Evolutionary conservation across 2,113 vertebrate species (phyloP).

Genomic region (Dicentrarchus labrax): DNA sequence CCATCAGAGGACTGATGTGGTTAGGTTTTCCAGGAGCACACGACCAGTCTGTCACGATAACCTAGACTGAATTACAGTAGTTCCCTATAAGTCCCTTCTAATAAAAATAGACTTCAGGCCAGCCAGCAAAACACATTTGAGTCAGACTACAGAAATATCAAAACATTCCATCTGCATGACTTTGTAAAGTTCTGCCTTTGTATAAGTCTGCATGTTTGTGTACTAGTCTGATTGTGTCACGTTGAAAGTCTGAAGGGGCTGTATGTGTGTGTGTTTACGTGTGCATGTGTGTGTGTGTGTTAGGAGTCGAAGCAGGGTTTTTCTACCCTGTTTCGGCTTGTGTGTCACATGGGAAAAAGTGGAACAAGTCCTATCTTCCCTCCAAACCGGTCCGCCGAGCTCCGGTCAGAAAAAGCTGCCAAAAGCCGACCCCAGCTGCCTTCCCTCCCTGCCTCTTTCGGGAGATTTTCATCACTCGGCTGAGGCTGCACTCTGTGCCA

Average conservation of each 20-base stretch:
- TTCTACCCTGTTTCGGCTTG: conserved; percentile 55
- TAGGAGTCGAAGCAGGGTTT: conserved; percentile 27
- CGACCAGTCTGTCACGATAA: conserved; percentile 12
- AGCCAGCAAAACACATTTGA: conserved; percentile 34
- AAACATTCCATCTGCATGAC: conserved; percentile 83
- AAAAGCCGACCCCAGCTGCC: conserved; percentile 71
- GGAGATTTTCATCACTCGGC: conserved; percentile 51
- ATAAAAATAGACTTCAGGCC: conserved; percentile 49
- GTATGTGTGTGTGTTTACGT: conserved; percentile 31
- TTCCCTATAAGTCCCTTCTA: conserved; percentile 37
- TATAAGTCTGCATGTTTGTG: conserved; percentile 76
- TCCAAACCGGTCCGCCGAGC: conserved; percentile 4
- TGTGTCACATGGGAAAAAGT: conserved; percentile 56
- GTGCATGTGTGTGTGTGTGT: conserved; percentile 35
- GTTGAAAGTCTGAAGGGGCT: conserved; percentile 39
- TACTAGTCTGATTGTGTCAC: conserved; percentile 58
- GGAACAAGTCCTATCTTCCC: conserved; percentile 22
- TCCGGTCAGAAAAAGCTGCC: conserved; percentile 66
- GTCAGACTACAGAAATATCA: conserved; percentile 56
- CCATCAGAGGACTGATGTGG: conserved; percentile 9
- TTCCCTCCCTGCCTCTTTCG: conserved; percentile 66
- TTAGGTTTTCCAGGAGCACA: conserved; percentile 44
- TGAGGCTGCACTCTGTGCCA: conserved; percentile 56
- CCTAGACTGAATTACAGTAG: conserved; percentile 38
- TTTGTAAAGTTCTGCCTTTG: conserved; percentile 76